Evolutionary conservation across 2,113 vertebrate genomes (phyloP).

Genomic region (Lates calcarifer): DNA sequence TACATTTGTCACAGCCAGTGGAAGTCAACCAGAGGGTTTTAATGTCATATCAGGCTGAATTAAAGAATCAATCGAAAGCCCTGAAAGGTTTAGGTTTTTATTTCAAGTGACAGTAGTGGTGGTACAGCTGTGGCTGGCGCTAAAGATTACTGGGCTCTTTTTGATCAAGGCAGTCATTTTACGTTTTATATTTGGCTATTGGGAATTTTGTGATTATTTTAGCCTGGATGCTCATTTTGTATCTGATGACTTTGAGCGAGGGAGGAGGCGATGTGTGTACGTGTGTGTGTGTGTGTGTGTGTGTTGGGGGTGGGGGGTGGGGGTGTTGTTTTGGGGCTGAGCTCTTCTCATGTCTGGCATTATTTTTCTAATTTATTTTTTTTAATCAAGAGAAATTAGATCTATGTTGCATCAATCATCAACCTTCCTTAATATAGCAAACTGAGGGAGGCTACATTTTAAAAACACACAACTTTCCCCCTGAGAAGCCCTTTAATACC

Average conservation of each 20-base stretch:
- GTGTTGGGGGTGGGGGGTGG: neutral
- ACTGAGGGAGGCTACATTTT: constrained; percentile 71
- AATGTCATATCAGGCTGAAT: constrained; percentile 81
- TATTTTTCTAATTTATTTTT: constrained; percentile 72
- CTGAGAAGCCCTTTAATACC: constrained; percentile 79
- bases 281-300: constrained; percentile 1
- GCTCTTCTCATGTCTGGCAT: constrained; percentile 59
- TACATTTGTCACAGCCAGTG: constrained; percentile 79
- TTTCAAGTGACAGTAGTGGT: constrained; percentile 72
- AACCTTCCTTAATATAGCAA: constrained; percentile 70
- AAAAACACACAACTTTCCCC: constrained; percentile 74
- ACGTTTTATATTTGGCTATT: constrained; percentile 73
- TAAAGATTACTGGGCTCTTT: constrained; percentile 66
- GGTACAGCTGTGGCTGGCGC: constrained; percentile 58
- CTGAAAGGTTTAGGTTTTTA: constrained; percentile 76
- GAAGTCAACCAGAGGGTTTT: constrained; percentile 83
- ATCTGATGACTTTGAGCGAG: constrained; percentile 77
- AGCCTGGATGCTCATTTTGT: constrained; percentile 70
- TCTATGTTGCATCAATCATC: constrained; percentile 78
- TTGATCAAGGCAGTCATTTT: constrained; percentile 68
- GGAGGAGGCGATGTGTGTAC: neutral
- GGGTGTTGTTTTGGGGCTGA: neutral
- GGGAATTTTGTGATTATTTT: constrained; percentile 76
- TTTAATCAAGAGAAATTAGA: constrained; percentile 79
- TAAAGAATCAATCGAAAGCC: constrained; percentile 79